Base-by-base conservation (phyloP, 2,888 invertebrate genomes). In the Drosophila leonis region DNA sequence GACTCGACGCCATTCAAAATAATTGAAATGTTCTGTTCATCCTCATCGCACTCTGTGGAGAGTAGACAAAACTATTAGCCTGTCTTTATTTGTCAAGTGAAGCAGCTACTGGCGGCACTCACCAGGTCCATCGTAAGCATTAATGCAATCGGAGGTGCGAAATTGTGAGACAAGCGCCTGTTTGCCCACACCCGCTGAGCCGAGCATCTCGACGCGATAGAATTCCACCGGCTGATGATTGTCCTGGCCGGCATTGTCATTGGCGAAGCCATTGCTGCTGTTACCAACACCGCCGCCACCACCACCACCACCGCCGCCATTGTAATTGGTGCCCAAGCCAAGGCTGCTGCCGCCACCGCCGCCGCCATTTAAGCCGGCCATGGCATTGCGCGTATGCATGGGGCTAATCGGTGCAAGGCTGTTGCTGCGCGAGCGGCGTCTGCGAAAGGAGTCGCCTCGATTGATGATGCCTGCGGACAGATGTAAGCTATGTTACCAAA, bases 1-100 rank as follows among this genome's bases (percentile, higher is more conserved):
- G 98, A 98, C 93, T 98, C 98, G 92, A 97, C 97, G 4, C 97
- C 98, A 90, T 98, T 98, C 90, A 98, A 94, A 95, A 98, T 96
- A 83, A 98, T 97, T 42, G 97, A 97, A 64, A 98, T 97, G 66
- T 97, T 97, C 93, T 97, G 96, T 88, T 97, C 97, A 60, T 95
- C 95, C 69, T 96, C 95, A 76, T 92, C 92, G 37, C 94, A 94
- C 93, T 95, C 95, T 95, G 94, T 93, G 13, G 9, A n/a, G 31
- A 3, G 15, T 20, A 15, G n/a, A 27, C 3, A 35, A 13, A 6
- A 24, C 44, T n/a, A 57, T 76, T 63, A 52, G 56, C 39, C 31
- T 29, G 13, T 18, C n/a, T 24, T 24, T 18, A 7, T 5, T 9
- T 41, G 33, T 12, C 5, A 37, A 7, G 15, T 24, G 35, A 15